phyloP scores from a whole-genome alignment of 2,888 invertebrate species.

The Coleophora flavipennella region DNA sequence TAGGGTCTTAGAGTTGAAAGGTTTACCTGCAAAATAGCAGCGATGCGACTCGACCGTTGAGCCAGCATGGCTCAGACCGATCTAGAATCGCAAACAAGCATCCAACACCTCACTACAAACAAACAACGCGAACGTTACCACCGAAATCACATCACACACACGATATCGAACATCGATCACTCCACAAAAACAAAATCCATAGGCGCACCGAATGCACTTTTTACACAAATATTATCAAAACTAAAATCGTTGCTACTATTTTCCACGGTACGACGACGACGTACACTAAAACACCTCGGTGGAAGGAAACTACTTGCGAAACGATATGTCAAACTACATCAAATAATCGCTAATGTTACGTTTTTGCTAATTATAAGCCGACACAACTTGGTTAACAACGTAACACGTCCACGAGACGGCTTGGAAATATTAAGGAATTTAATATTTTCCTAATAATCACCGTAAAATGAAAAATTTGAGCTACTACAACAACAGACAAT shows the following conservation, averaged over 20 bases:
- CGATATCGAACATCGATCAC: conserved; percentile 19
- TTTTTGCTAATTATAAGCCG: conserved; percentile 3
- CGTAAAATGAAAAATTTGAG: conserved; percentile 19
- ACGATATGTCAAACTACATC: conserved; percentile 59
- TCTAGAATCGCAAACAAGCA: conserved; percentile 33
- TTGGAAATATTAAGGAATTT: conserved; percentile 10
- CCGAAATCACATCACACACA: conserved; percentile 30
- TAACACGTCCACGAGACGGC: conserved; percentile 5
- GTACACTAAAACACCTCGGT: conserved; percentile 58
- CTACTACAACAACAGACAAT: conserved; percentile 14
- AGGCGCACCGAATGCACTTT: neutral
- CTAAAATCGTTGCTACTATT: conserved; percentile 32
- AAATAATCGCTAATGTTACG: conserved; percentile 31
- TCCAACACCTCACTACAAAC: conserved; percentile 25
- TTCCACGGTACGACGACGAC: conserved; percentile 34
- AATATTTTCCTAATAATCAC: conserved; percentile 25
- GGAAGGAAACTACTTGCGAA: conserved; percentile 57
- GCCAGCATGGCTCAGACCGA: conserved; percentile 39
- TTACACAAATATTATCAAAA: conserved; percentile 2
- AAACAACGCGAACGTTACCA: conserved; percentile 16
- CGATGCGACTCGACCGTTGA: conserved; percentile 19
- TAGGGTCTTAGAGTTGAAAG: no score
- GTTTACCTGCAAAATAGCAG: conserved; percentile 30
- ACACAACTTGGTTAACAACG: conserved; percentile 1
- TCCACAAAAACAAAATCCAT: conserved; percentile 19